Base-by-base conservation (phyloP, 1,140 invertebrate species). In the Camponotus floridanus region DNA sequence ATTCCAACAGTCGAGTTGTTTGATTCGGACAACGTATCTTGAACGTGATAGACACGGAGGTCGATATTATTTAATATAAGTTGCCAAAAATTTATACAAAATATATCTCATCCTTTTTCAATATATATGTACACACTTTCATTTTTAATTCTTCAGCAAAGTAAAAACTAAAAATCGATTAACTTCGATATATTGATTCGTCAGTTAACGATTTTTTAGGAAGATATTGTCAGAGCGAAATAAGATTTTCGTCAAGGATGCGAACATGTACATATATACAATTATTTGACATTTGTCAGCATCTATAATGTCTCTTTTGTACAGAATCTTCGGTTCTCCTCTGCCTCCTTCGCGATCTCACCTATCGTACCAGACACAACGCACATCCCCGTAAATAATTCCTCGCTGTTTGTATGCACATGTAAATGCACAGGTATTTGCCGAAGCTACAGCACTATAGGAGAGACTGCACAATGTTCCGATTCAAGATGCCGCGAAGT, bases 341-440 rank as follows among this genome's bases (percentile, higher is more conserved):
- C 73, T 76, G 31, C 51, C 76, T 83, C 8, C 59, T 64, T 13
- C 26, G 26, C 55, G 26, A 21, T 64, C 57, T 74, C 57, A 68
- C 36, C 42, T 18, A 9, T 76, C 74, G 71, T 31, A n/a, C 68
- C 39, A 73, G 21, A 65, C 76, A 36, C 85, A 86, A 89, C 90
- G 76, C 76, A 76, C 88, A 86, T 87, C 76, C 76, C 74, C 85
- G 89, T 90, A 90, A 91, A 90, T 92, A 92, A 92, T 92, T 92
- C 88, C 85, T 64, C 87, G 51, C 86, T 92, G 91, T 92, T 92
- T 93, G 91, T 92, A 92, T 92, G 91, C 91, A 79, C 91, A 92
- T 93, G 92, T 93, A 91, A 93, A 93, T 93, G 90, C 90, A 62
- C 68, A 86, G 87, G 88, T 90, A 92, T 92, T 93, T 93, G 91